These are phyloP conservation scores for Corbicula japonica DNA, from an alignment of 2,888 invertebrate genomes.

Conservation along the genomic window DNA sequence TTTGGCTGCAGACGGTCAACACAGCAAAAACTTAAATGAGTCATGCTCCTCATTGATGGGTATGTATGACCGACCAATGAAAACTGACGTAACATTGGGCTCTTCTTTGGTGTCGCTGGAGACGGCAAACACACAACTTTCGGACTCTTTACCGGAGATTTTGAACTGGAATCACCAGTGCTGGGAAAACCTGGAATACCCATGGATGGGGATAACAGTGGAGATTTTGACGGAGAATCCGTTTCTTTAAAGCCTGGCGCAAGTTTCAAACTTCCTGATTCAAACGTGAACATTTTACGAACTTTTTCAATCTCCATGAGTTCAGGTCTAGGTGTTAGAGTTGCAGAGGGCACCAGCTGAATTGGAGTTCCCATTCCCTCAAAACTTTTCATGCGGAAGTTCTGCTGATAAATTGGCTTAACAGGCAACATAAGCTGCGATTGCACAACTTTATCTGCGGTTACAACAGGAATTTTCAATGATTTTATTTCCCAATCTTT, in stretches of 20 bases:
- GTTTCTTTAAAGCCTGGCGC: no score
- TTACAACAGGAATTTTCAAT: conserved; percentile 70
- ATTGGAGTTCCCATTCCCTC: conserved; percentile 63
- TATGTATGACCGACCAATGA: conserved; percentile 77
- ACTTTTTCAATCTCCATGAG: conserved; percentile 51
- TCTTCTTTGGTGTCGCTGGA: conserved; percentile 41
- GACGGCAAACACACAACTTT: conserved; percentile 22
- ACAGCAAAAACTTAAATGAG: conserved; percentile 93
- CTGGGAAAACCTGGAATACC: conserved; percentile 11
- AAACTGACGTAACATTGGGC: conserved; percentile 44
- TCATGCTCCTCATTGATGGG: conserved; percentile 78
- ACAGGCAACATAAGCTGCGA: neutral
- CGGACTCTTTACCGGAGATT: conserved; percentile 18
- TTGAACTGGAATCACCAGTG: neutral
- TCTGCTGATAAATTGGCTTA: conserved; percentile 63
- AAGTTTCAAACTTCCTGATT: conserved; percentile 32
- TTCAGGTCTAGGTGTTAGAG: conserved; percentile 55
- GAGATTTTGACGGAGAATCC: conserved; percentile 3
- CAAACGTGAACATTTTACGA: conserved; percentile 52
- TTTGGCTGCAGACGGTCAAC: conserved; percentile 97
- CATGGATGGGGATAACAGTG: conserved; percentile 20
- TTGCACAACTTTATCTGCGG: conserved; percentile 63
- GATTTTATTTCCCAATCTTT: conserved; percentile 27
- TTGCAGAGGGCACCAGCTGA: conserved; percentile 53
- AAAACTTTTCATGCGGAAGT: conserved; percentile 58